Evolutionary conservation across 2,113 vertebrate genomes (phyloP), one percentile per base, ranked within the genome.

Genomic region (Coptodon bakossiorum): DNA sequence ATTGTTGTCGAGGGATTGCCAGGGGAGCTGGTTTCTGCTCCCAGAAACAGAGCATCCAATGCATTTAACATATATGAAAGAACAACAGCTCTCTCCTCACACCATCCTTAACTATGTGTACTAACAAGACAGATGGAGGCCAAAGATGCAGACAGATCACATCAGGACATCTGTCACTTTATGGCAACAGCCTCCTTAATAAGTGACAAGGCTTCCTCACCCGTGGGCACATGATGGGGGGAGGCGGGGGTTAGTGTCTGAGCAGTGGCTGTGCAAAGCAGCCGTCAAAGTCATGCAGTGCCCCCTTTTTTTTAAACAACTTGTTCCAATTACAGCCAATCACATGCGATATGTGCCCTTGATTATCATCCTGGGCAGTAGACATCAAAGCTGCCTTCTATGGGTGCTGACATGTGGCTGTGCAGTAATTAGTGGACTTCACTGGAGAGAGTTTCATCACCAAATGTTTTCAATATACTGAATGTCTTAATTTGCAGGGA

Each of bases 81-180:
- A 96, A 96, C 94, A 95, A 94, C 90, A 86, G 91, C 89, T 91
- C 90, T 88, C 91, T 90, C 92, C 91, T 90, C 91, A 91, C 92
- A 93, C 92, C 88, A 89, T 96, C 95, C 93, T 96, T 95, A 97
- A 97, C 96, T 97, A 95, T 95, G 96, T 97, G 96, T 97, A 94
- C 97, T 96, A 97, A 97, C 96, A 97, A 96, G 95, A 94, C 95
- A 95, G 95, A 94, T 93, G 93, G 94, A 95, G 95, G 95, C 94
- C 95, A 96, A 97, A 97, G 96, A 97, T 97, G 94, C 95, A 96
- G 97, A 96, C 96, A 94, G 96, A 97, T 98, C 97, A 96, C 97
- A 97, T 97, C 95, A 97, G 98, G 98, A 98, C 97, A 98, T 97
- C 97, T 98, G 98, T 97, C 97, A 98, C 96, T 98, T 98, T 97